A percentile compares a stretch with the other conserved stretches of the same genome.
Conservation (phyloP, 2,113 vertebrate species). For the Tachycineta bicolor region DNA sequence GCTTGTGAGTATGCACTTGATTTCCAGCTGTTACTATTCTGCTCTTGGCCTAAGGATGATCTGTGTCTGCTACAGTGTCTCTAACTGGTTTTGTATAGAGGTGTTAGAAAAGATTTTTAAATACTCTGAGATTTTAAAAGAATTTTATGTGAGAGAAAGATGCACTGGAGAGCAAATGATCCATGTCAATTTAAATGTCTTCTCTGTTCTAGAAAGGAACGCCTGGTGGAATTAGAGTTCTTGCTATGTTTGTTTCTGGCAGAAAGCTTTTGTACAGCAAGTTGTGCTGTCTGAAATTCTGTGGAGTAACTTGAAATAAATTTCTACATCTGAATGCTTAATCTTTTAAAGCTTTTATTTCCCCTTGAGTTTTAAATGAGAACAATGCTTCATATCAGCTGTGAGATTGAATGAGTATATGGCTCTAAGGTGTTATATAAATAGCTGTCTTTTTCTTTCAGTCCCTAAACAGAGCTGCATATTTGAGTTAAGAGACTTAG, state of each 20-base stretch:
- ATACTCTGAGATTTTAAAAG: neutral
- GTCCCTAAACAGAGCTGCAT: neutral
- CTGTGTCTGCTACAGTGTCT: neutral
- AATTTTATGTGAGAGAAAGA: neutral
- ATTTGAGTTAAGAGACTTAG: neutral
- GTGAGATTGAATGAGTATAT: neutral
- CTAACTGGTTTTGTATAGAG: neutral
- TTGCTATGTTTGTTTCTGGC: neutral
- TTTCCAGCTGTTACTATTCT: neutral
- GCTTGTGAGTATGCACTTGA: slow-evolving; percentile 82
- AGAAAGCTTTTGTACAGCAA: neutral
- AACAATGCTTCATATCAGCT: neutral
- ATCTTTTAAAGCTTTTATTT: neutral
- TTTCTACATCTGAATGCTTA: neutral
- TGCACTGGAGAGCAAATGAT: neutral
- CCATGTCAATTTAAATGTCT: neutral
- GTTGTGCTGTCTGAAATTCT: neutral
- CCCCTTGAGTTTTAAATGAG: neutral
- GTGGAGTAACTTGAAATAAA: neutral
- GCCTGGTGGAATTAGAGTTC: neutral
- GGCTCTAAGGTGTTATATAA: neutral
- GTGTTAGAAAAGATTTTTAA: neutral
- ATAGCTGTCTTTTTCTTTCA: neutral
- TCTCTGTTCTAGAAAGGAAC: neutral
- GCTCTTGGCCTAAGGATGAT: neutral